Evolutionary conservation across 2,113 vertebrate genomes (phyloP), one percentile per base, ranked within the genome.

Genomic region (Ploceus nigricollis): DNA sequence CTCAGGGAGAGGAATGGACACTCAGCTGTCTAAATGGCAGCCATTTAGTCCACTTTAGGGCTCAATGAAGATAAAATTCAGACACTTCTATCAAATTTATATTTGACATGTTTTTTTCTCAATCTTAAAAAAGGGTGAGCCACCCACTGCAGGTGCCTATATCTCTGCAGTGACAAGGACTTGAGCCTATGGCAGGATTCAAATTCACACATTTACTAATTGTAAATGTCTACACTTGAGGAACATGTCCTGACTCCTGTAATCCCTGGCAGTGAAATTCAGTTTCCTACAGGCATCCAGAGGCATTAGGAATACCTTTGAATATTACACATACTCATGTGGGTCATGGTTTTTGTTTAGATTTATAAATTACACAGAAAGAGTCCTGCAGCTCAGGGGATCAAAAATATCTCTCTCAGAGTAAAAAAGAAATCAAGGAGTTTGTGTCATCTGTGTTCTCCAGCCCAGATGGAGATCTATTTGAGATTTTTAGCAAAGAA

Each of bases 101-200:
- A 19, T 40, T 53, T 42, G 9, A 13, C 27, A 42, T 14, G 2
- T 27, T 47, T 82, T 82, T 84, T 61, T 53, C 33, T 53, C 50
- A 58, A 0, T 22, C 31, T 77, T 39, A 64, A 30, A 45, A 85
- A 71, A 48, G 13, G 0, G 1, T 15, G 12, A 87, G 33, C 21
- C 4, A 75, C 1, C 18, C 24, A 39, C 4, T 16, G 27, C 3
- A 60, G 40, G 7, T 60, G 9, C 4, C 22, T 39, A 0, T 65
- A 44, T 14, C 42, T 82, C 64, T 78, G 21, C 54, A 83, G 33
- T 45, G 15, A 68, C 48, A 56, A 9, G 13, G 15, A 64, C 5
- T 30, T 30, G 24, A 84, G 8, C 10, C 10, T 21, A 11, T 30
- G 15, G 15, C 13, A 76, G 13, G 22, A 86, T 44, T 88, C 37